A percentile compares a stretch with the other conserved stretches of the same genome.
phyloP scores from a whole-genome alignment of 2,797 vertebrate species.

The Tokudaia muenninki region DNA sequence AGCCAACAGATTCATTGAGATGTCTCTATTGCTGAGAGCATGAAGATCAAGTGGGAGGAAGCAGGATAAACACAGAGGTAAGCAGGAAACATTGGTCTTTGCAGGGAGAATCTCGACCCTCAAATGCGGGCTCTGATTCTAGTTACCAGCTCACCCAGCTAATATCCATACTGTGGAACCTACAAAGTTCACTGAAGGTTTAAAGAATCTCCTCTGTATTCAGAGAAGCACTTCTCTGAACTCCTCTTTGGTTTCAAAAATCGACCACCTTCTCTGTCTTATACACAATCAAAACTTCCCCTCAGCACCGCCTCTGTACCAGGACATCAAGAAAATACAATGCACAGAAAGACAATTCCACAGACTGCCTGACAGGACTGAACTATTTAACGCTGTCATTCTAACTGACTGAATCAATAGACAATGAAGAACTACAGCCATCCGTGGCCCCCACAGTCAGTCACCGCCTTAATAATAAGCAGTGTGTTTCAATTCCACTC shows the following conservation, averaged over 20 bases:
- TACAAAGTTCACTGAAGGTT: slow-evolving; percentile 1
- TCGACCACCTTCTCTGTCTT: background rate
- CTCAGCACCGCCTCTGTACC: background rate
- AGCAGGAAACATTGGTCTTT: background rate
- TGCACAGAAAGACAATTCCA: slow-evolving; percentile 41
- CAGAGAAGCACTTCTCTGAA: background rate
- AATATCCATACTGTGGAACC: slow-evolving; percentile 30
- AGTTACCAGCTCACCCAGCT: slow-evolving; percentile 7
- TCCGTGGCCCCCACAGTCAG: background rate
- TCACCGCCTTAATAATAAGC: slow-evolving; percentile 34
- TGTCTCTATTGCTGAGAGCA: background rate
- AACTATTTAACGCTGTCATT: slow-evolving; percentile 37
- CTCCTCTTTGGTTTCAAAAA: slow-evolving; percentile 59
- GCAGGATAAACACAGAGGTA: background rate
- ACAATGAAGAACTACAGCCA: slow-evolving; percentile 38
- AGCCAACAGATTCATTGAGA: background rate
- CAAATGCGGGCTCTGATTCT: background rate
- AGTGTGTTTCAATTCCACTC: background rate
- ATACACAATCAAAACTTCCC: slow-evolving; percentile 45
- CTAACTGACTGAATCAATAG: slow-evolving; percentile 66
- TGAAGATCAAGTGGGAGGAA: slow-evolving; percentile 1
- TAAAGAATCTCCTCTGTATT: slow-evolving; percentile 43
- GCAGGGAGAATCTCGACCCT: slow-evolving; percentile 20
- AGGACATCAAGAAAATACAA: slow-evolving; percentile 57
- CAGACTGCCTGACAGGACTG: slow-evolving; percentile 11